Base-by-base conservation (phyloP, 1,140 invertebrate species). In the silkworm (Bombyx mori) region DNA sequence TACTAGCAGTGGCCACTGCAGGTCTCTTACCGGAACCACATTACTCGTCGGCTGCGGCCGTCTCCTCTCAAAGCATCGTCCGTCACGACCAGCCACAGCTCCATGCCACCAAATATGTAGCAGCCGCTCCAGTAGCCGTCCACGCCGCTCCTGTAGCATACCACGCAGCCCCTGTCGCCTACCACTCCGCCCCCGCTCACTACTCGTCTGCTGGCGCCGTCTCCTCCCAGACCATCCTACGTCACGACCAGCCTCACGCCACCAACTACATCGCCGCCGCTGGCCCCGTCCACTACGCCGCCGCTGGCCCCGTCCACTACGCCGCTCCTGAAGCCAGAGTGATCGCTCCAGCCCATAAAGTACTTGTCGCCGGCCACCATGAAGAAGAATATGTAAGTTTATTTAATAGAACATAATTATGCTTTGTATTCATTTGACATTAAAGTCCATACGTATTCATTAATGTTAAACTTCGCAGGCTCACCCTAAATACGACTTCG, bases 21-120 rank as follows among this genome's bases (percentile, higher is more conserved):
- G 80, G 78, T 10, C 67, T 83, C 44, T 64, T 83, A 61, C 71
- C 80, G 44, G 63, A 63, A 48, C 68, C 73, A 0, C 72, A 77
- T 58, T 75, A 75, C 63, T 62, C 62, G 26, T 57, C 65, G 6
- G 73, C 71, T 47, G 61, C 62, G 6, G 69, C 72, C 35, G 63
- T 74, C 47, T 71, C 73, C 52, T 67, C 73, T 10, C 66, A 73
- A 58, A 68, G 66, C 68, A 68, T 74, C 52, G 64, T 77, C 18
- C 67, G 73, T 49, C 68, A 81, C 52, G 74, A 76, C 46, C 63
- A 77, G 60, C 54, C 8, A 46, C 73, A 61, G 4, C 61, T 65
- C 6, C 53, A 57, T 8, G 56, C 61, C 42, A 64, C 73, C 18
- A 52, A 61, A 57, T 44, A 69, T 74, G 57, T 64, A 59, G 69